These are phyloP conservation scores for Bembecia ichneumoniformis DNA, from an alignment of 2,888 invertebrate species.

Conservation along the genomic window DNA sequence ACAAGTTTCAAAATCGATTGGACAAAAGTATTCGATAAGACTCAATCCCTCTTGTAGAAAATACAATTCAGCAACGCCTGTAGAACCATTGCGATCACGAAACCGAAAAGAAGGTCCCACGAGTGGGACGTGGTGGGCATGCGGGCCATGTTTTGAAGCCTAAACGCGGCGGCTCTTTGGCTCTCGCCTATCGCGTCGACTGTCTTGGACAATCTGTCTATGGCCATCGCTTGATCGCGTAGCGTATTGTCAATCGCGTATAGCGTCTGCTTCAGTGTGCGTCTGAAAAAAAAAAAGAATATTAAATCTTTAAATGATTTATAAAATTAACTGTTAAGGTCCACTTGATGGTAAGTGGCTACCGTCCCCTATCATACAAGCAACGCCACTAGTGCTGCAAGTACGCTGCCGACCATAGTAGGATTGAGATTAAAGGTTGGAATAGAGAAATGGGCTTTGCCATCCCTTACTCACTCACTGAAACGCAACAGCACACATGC, in stretches of 20 bases:
- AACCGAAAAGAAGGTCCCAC: slow-evolving; percentile 55
- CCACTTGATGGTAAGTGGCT: too few relatives aligned
- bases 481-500: too few relatives aligned
- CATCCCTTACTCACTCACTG: too few relatives aligned
- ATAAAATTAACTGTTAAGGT: too few relatives aligned
- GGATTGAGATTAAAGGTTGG: too few relatives aligned
- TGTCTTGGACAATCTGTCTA: slow-evolving; percentile 42
- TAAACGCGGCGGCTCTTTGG: slow-evolving; percentile 18
- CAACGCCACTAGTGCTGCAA: too few relatives aligned
- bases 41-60: neutral
- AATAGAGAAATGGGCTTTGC: too few relatives aligned
- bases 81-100: slow-evolving; percentile 48
- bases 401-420: too few relatives aligned
- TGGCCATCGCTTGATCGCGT: slow-evolving; percentile 62
- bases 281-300: slow-evolving; percentile 24
- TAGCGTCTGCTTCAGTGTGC: slow-evolving; percentile 60
- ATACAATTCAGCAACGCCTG: slow-evolving; percentile 21
- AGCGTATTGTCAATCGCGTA: slow-evolving; percentile 60
- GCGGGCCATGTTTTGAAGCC: slow-evolving; percentile 29
- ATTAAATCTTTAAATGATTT: too few relatives aligned
- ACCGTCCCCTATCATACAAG: too few relatives aligned
- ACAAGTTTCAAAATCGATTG: too few relatives aligned
- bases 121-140: slow-evolving; percentile 29
- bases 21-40: too few relatives aligned
- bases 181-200: slow-evolving; percentile 34